Conservation (phyloP, 37 sponge, comb jelly and placozoan genomes). For the Lycopodina hypogea region DNA sequence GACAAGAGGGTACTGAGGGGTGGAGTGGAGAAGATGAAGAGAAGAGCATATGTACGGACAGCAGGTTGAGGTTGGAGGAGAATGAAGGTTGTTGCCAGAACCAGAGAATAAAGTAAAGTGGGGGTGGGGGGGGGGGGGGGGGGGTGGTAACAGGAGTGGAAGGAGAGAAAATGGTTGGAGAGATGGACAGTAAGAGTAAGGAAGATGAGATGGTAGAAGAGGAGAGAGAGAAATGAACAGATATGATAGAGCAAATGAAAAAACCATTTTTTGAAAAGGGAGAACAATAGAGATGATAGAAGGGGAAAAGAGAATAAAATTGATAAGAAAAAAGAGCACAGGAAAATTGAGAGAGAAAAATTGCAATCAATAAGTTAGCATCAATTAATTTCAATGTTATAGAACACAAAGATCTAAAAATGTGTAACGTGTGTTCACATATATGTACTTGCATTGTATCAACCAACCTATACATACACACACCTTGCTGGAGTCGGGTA, state of each 20-base stretch:
- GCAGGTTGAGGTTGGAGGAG: not conserved
- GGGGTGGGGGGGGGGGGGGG: not conserved
- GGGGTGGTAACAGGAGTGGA: not conserved
- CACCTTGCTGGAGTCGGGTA: conserved; percentile 18
- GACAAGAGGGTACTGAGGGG: conserved; percentile 34
- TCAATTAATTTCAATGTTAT: not conserved
- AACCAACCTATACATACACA: too few species aligned
- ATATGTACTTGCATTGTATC: conserved; percentile 18
- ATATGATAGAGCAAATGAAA: not conserved
- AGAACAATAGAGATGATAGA: too few species aligned
- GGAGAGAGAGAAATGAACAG: conserved; percentile 1
- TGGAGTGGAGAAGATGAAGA: not conserved
- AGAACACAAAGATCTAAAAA: too few species aligned
- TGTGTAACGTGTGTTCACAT: too few species aligned
- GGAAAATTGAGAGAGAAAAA: too few species aligned
- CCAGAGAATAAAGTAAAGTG: not conserved
- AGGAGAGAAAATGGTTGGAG: not conserved
- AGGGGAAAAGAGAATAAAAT: too few species aligned
- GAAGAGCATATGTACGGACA: not conserved
- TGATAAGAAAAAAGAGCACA: too few species aligned
- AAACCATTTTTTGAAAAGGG: not conserved
- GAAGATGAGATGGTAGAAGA: not conserved
- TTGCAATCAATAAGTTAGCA: not conserved
- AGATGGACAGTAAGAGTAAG: not conserved
- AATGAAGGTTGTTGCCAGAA: not conserved